Evolutionary conservation across 2,113 vertebrate species (phyloP).

Genomic region (Tretioscincus oriximinensis): DNA sequence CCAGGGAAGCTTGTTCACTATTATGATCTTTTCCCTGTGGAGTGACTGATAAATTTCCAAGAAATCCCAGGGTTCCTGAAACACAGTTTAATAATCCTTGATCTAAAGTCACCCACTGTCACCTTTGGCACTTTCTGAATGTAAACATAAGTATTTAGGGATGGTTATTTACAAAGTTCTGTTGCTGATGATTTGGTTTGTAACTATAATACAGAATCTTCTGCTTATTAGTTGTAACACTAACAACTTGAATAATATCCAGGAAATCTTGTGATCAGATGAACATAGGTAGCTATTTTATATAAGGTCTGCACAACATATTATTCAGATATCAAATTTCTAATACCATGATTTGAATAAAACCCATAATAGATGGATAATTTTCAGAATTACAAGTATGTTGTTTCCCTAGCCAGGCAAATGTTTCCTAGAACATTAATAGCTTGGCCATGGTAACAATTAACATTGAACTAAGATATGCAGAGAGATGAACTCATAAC

Average conservation of each 20-base stretch:
- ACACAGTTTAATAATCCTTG: neutral
- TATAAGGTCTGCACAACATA: slow-evolving; percentile 9
- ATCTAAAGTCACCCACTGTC: neutral
- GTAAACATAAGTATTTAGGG: neutral
- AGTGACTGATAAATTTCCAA: slow-evolving; percentile 8
- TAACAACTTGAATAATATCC: neutral
- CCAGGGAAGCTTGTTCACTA: neutral
- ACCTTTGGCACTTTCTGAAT: neutral
- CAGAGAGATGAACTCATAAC: neutral
- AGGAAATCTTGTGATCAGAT: neutral
- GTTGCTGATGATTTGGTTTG: neutral
- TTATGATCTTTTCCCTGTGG: slow-evolving; percentile 1
- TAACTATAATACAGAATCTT: neutral
- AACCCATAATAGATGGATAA: neutral
- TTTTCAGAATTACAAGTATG: neutral
- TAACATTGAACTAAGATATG: neutral
- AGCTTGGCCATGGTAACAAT: neutral
- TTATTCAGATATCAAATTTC: slow-evolving; percentile 6
- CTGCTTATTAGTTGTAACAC: neutral
- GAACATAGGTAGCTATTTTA: neutral
- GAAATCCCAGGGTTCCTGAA: neutral
- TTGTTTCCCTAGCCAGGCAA: slow-evolving; percentile 12
- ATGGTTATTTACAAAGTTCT: neutral
- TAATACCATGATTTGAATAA: neutral
- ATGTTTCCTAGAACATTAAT: neutral